Evolutionary conservation across 2,113 vertebrate genomes (phyloP), one percentile per base, ranked within the genome.

Genomic region (Ivindomyrus marchei): DNA sequence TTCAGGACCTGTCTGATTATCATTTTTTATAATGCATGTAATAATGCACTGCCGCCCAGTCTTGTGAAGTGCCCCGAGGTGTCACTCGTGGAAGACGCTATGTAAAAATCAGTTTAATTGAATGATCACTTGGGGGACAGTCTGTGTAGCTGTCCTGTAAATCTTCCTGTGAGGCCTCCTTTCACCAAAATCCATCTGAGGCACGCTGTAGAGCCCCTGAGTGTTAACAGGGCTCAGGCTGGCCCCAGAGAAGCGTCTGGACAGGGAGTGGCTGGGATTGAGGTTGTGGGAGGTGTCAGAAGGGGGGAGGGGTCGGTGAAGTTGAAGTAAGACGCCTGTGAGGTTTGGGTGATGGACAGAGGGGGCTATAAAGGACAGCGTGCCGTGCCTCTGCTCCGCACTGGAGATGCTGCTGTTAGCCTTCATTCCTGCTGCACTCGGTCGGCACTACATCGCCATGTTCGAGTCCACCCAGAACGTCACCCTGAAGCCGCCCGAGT

Each of bases 391-490:
- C 42, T 88, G 56, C 19, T 21, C 91, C 89, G 0, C 56, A 62
- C 56, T n/a, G 50, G 77, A 91, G 96, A 97, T 97, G 97, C 95
- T 97, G 95, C 95, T 97, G 95, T 97, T 97, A 97, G 96, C 98
- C 97, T 99, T 99, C 98, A 99, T 98, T 94, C 89, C 93, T 94
- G 95, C 95, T 95, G 97, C 96, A 99, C 98, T 99, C 96, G 98
- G 98, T 95, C 98, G 98, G 96, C 98, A 99, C 97, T 99, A 99
- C 97, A 99, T 99, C 95, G 98, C 98, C 95, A 99, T 99, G 98
- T 99, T 99, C 88, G 98, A 99, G 97, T 98, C 98, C 93, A 97
- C 98, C 91, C 98, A 99, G 97, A 99, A 99, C 95, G 98, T 99
- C 96, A 97, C 96, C 94, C 95, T 99, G 92, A 99, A 99, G 96